Evolutionary conservation across 2,113 vertebrate species (phyloP).

Genomic region (Alexandromys fortis): DNA sequence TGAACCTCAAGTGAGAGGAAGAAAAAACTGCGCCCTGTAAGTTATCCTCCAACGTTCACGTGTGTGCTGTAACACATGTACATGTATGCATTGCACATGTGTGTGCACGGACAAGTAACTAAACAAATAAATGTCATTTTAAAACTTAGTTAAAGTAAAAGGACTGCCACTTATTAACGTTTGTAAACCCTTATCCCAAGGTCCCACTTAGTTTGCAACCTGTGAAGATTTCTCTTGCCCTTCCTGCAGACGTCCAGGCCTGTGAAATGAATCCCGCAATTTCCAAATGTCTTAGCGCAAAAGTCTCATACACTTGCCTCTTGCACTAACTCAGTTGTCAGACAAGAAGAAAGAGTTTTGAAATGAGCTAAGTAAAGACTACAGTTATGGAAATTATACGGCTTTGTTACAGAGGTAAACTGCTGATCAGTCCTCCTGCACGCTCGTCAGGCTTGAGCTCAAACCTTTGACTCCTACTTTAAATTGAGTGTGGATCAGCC

Average conservation of each 20-base stretch:
- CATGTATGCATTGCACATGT: not conserved
- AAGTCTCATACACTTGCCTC: not conserved
- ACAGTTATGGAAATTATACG: slow-evolving; percentile 1
- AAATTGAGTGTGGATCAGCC: not conserved
- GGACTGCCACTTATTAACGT: slow-evolving; percentile 11
- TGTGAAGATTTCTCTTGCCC: not conserved
- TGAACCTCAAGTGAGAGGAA: no score
- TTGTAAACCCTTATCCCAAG: slow-evolving; percentile 50
- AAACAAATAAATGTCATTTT: not conserved
- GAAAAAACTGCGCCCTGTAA: not conserved
- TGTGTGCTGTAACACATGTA: not conserved
- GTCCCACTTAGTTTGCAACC: not conserved
- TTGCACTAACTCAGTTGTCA: slow-evolving; percentile 54
- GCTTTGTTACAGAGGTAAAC: not conserved
- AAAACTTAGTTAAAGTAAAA: not conserved
- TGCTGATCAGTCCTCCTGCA: not conserved
- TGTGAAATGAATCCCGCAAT: not conserved
- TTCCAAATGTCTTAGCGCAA: slow-evolving; percentile 19
- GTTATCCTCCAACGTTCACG: not conserved
- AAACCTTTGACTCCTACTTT: slow-evolving; percentile 18
- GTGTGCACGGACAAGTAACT: no score
- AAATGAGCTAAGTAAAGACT: not conserved
- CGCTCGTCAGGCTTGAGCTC: not conserved
- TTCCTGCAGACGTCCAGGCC: slow-evolving; percentile 5
- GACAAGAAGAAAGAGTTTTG: slow-evolving; percentile 30